Percentiles rank a stretch among this genome's conserved stretches.
Conservation (phyloP, 2,888 invertebrate species). For the Isotomurus palustris region DNA sequence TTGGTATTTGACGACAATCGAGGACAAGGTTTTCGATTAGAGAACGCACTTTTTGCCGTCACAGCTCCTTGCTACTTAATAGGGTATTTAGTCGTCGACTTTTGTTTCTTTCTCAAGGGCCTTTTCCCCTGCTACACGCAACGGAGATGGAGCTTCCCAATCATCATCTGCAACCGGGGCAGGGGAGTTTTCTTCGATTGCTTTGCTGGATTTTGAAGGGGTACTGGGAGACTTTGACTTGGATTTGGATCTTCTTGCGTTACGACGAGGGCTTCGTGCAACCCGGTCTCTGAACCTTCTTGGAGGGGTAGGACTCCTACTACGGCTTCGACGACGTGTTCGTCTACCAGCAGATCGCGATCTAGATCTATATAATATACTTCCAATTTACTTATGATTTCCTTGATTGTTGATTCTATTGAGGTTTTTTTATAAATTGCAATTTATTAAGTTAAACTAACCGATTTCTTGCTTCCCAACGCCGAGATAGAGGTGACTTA, state of each 20-base stretch:
- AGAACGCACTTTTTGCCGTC: neutral
- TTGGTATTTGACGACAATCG: no score
- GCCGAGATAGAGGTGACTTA: constrained; percentile 6
- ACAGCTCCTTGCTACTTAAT: neutral
- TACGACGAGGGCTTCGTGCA: neutral
- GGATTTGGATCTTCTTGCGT: neutral
- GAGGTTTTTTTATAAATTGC: neutral
- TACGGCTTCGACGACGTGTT: constrained; percentile 12
- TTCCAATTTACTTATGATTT: neutral
- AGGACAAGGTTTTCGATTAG: no score
- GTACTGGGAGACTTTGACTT: neutral
- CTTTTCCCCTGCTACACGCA: no score
- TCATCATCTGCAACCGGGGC: neutral
- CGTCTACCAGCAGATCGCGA: constrained; percentile 25
- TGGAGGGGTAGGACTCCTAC: constrained; percentile 16
- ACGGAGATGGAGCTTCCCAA: neutral
- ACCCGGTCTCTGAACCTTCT: neutral
- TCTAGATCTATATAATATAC: constrained; percentile 15
- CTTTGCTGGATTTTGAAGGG: neutral
- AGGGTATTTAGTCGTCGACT: neutral
- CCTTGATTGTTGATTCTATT: neutral
- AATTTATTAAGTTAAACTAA: neutral
- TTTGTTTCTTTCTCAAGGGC: no score
- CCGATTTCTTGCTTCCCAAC: constrained; percentile 12
- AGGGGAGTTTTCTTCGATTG: neutral